Evolutionary conservation across 1,140 invertebrate species (phyloP), one percentile per base, ranked within the genome.

Genomic region (Probaryconus sp.): DNA sequence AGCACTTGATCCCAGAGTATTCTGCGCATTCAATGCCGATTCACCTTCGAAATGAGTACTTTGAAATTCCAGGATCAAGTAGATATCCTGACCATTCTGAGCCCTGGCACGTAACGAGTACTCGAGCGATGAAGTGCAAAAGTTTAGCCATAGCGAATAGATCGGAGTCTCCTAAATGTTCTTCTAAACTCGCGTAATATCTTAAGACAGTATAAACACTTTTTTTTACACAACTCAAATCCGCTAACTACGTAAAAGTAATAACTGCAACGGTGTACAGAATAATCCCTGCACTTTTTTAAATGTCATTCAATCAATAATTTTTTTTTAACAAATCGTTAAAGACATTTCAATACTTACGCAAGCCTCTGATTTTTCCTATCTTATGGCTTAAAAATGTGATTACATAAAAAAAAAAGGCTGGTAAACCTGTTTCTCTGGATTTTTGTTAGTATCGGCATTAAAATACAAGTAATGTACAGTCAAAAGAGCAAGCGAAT

Each of bases 81-180:
- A 53, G 53, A 69, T 69, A 69, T 53, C 50, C 37, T 51, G 55
- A 60, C 53, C 33, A 58, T 69, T 69, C 38, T 53, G 37, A 69
- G 55, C 65, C 55, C 53, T 20, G 10, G 65, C 55, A 60, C 43
- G 55, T 69, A 69, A 60, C 65, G 35, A 51, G 47, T 60, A 48
- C 45, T 51, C 47, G 17, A 69, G 55, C 47, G 13, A 45, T 69
- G 37, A 58, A 68, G 64, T 68, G 43, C 26, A 18, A 30, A 60
- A 69, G 65, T 69, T 69, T 50, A 53, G 47, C n/a, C 47, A 38
- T 58, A 42, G 47, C 40, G 42, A 56, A 28, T 30, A 51, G 53
- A 37, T 45, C 1, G 11, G 20, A 63, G 43, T 40, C 35, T 30
- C 45, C 24, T n/a, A 35, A 67, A 55, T 48, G 40, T 48, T 67